phyloP scores from a whole-genome alignment of 2,797 vertebrate species.

The Capromys pilorides region DNA sequence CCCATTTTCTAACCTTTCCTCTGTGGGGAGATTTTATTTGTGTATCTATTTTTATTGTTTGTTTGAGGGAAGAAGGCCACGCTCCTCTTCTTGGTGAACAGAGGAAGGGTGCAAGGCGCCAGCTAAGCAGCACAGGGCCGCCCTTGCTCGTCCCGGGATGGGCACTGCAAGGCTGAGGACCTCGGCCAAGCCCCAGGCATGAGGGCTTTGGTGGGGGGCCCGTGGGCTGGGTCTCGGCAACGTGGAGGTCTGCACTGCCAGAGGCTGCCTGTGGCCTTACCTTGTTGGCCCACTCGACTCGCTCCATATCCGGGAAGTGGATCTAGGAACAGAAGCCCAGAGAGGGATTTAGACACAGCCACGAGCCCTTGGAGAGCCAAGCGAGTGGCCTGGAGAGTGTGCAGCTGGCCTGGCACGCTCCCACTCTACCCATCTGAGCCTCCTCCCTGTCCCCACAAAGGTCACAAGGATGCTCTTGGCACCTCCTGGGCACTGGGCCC shows the following conservation, averaged over 20 bases:
- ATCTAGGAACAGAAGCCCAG: slow-evolving; percentile 86
- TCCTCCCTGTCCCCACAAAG: fast-evolving
- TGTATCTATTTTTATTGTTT: background rate
- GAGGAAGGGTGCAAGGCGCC: background rate
- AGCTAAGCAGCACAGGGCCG: background rate
- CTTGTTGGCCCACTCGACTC: slow-evolving; percentile 97
- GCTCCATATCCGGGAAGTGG: slow-evolving; percentile 93
- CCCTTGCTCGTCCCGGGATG: background rate
- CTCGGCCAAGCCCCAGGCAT: fast-evolving
- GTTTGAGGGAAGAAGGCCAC: background rate
- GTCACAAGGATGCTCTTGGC: background rate
- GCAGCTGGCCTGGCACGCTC: too few species aligned
- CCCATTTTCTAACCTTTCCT: background rate
- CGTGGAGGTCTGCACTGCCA: background rate
- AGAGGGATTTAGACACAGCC: slow-evolving; percentile 30
- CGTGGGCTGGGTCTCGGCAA: background rate
- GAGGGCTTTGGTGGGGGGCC: too few species aligned
- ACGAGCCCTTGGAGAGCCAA: fast-evolving
- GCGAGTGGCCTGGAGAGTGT: background rate
- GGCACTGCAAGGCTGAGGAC: background rate
- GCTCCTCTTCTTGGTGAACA: background rate
- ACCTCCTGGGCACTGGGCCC: fast-evolving
- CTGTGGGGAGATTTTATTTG: background rate
- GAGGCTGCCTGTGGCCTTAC: slow-evolving; percentile 79
- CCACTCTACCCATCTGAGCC: background rate